Percentiles rank a stretch among this genome's conserved stretches.
phyloP scores from a whole-genome alignment of 2,797 vertebrate species.

The Denticeps clupeoides region DNA sequence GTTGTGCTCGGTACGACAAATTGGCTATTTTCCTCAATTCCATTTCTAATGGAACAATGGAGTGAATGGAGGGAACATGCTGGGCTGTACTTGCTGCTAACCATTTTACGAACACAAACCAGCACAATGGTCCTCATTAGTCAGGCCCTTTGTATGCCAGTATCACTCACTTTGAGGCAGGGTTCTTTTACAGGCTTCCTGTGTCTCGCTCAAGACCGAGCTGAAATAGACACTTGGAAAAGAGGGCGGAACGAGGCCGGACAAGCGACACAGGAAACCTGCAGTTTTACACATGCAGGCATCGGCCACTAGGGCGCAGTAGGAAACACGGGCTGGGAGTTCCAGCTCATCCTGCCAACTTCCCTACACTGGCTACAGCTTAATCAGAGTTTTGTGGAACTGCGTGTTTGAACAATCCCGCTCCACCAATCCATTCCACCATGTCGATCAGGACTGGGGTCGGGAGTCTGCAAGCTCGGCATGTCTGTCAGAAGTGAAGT shows the following conservation, averaged over 20 bases:
- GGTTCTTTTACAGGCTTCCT: too few relatives aligned
- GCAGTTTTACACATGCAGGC: conserved; percentile 37
- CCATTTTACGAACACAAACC: conserved; percentile 8
- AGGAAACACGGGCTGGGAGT: conserved; percentile 31
- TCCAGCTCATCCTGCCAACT: not conserved
- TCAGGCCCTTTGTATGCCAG: not conserved
- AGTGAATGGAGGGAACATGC: conserved; percentile 11
- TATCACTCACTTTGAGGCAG: too few relatives aligned
- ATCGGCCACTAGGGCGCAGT: conserved; percentile 46
- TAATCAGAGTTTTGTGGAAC: conserved; percentile 1
- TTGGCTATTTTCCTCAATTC: conserved; percentile 44
- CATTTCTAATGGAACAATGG: conserved; percentile 42
- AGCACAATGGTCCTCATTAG: conserved; percentile 19
- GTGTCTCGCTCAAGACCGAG: not conserved
- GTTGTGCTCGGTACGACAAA: conserved; percentile 47
- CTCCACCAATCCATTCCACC: not conserved
- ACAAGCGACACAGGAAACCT: not conserved
- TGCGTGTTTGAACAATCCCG: conserved; percentile 10
- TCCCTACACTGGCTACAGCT: conserved; percentile 7
- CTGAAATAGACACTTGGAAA: conserved; percentile 10
- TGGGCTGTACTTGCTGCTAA: conserved; percentile 26
- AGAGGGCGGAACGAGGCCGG: too few relatives aligned
- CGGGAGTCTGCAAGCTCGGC: too few relatives aligned
- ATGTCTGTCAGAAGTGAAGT: too few relatives aligned
- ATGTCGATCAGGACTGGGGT: conserved; percentile 4